A percentile compares a stretch with the other conserved stretches of the same genome.
These are phyloP conservation scores for Trachops cirrhosus DNA, from an alignment of 2,797 vertebrate genomes.

Conservation along the genomic window DNA sequence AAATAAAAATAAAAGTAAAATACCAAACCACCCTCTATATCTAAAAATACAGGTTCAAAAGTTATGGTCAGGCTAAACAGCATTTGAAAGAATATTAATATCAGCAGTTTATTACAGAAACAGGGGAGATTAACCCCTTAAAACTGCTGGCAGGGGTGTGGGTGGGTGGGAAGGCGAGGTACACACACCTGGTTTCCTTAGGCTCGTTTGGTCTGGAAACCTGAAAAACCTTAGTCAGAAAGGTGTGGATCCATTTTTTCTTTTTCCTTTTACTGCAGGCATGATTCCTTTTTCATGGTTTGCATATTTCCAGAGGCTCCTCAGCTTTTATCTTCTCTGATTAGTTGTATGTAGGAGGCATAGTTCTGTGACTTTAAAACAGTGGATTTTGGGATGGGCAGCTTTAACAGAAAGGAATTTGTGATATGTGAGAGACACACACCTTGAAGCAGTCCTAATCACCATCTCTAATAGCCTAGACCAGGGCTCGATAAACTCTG, in stretches of 20 bases:
- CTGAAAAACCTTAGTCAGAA: neutral
- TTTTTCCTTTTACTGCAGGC: neutral
- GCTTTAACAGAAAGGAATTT: neutral
- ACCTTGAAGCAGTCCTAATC: neutral
- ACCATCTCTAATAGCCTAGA: neutral
- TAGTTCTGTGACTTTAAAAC: neutral
- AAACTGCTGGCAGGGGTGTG: neutral
- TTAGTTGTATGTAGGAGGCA: neutral
- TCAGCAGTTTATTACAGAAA: slow-evolving; percentile 52
- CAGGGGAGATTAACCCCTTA: slow-evolving; percentile 57
- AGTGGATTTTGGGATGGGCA: neutral
- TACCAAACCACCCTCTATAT: neutral
- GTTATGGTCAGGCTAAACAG: slow-evolving; percentile 67
- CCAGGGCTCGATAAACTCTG: neutral
- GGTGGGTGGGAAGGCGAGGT: neutral
- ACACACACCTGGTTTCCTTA: neutral
- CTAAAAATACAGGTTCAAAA: slow-evolving; percentile 68
- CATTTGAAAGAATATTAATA: slow-evolving; percentile 62
- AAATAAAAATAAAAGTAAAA: neutral
- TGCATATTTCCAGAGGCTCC: neutral
- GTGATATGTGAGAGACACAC: neutral
- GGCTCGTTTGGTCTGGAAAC: neutral
- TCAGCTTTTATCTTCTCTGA: neutral
- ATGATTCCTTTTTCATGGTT: slow-evolving; percentile 29
- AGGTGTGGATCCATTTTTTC: neutral